phyloP scores from a whole-genome alignment of 2,888 invertebrate genomes.

The Thecophora atra region DNA sequence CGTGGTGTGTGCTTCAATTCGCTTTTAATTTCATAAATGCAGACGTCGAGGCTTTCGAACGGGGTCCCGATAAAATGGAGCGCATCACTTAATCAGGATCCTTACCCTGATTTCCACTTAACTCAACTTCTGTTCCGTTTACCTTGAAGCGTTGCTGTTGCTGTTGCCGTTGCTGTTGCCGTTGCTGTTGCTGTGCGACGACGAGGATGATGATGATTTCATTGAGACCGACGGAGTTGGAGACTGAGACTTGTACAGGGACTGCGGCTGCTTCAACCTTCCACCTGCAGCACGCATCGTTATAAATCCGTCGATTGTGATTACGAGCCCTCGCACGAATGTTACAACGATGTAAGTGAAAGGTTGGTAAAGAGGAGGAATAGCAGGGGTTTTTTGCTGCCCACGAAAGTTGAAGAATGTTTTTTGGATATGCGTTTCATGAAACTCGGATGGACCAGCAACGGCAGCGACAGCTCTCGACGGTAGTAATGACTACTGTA shows the following conservation, averaged over 20 bases:
- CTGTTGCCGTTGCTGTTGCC: slow-evolving; percentile 14
- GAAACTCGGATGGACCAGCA: not conserved
- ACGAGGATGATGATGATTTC: not conserved
- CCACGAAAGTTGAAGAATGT: not conserved
- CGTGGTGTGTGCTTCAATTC: slow-evolving; percentile 19
- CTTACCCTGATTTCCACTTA: slow-evolving; percentile 5
- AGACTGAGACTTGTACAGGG: not conserved
- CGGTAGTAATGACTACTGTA: not conserved
- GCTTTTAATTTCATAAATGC: slow-evolving; percentile 40
- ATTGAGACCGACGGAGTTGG: not conserved
- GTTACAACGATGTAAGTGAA: not conserved
- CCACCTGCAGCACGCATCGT: slow-evolving; percentile 4
- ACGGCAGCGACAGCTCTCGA: not conserved
- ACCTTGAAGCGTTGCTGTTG: slow-evolving; percentile 13
- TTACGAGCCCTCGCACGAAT: slow-evolving; percentile 18
- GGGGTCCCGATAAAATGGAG: not conserved
- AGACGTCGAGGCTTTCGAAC: slow-evolving; percentile 32
- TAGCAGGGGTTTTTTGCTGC: not conserved
- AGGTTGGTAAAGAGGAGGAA: not conserved
- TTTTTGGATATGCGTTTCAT: not conserved
- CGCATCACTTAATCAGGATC: not conserved
- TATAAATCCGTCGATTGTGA: slow-evolving; percentile 25
- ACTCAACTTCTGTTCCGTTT: slow-evolving; percentile 5
- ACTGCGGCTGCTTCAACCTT: not conserved
- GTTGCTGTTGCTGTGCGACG: slow-evolving; percentile 18